These are phyloP conservation scores for Myopa tessellatipennis DNA, from an alignment of 2,888 invertebrate species.

Conservation along the genomic window DNA sequence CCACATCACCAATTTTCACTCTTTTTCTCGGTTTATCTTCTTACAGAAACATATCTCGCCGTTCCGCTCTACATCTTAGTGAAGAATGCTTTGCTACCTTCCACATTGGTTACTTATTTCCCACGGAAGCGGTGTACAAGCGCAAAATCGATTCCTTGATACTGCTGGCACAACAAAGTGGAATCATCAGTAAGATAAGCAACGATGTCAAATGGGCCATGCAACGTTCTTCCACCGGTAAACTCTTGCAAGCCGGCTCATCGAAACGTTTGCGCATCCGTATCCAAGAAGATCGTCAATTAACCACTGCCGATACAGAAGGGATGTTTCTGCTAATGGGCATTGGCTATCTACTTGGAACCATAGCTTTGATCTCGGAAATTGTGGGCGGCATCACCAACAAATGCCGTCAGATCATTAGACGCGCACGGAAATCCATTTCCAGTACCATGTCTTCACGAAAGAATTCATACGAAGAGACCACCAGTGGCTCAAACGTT, in stretches of 20 bases:
- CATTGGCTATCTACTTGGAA: slow-evolving; percentile 76
- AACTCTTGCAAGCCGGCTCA: slow-evolving; percentile 73
- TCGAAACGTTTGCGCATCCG: slow-evolving; percentile 67
- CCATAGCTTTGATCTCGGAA: slow-evolving; percentile 75
- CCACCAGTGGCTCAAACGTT: slow-evolving; percentile 24
- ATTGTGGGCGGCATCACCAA: slow-evolving; percentile 78
- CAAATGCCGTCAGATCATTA: slow-evolving; percentile 69
- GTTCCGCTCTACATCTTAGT: slow-evolving; percentile 78
- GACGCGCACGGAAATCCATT: slow-evolving; percentile 54
- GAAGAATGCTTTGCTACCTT: slow-evolving; percentile 81
- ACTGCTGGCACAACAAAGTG: slow-evolving; percentile 74
- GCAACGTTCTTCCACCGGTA: slow-evolving; percentile 74
- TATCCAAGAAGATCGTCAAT: slow-evolving; percentile 75
- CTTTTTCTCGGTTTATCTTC: neutral
- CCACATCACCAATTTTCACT: neutral
- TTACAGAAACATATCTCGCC: slow-evolving; percentile 69
- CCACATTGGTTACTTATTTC: slow-evolving; percentile 75
- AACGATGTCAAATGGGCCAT: slow-evolving; percentile 80
- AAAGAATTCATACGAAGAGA: slow-evolving; percentile 48
- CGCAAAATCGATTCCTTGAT: slow-evolving; percentile 74
- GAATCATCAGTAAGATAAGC: slow-evolving; percentile 75
- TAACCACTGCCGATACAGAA: slow-evolving; percentile 84
- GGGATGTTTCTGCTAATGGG: slow-evolving; percentile 83
- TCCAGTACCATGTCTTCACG: slow-evolving; percentile 58
- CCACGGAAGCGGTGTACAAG: slow-evolving; percentile 75